A percentile compares a stretch with the other conserved stretches of the same genome.
phyloP scores from a whole-genome alignment of 2,888 invertebrate genomes.

The Coelinius sp. region DNA sequence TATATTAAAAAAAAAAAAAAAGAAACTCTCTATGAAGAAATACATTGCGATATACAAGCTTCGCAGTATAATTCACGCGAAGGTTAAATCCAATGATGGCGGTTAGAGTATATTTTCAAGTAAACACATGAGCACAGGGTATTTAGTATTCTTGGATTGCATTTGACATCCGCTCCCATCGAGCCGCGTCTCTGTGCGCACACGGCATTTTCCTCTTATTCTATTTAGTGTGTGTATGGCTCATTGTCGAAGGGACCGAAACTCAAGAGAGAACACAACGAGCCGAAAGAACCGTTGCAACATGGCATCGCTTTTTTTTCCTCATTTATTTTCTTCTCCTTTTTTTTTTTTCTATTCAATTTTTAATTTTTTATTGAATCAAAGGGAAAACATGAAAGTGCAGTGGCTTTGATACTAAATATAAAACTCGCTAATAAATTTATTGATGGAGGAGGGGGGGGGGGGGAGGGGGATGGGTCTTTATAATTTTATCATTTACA shows the following conservation, averaged over 20 bases:
- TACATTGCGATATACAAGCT: slow-evolving; percentile 9
- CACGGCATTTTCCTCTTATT: slow-evolving; percentile 46
- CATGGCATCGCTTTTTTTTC: background rate
- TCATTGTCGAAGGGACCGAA: slow-evolving; percentile 16
- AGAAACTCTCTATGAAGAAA: slow-evolving; percentile 9
- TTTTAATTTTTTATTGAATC: background rate
- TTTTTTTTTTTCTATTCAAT: background rate
- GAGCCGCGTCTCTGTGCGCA: slow-evolving; percentile 31
- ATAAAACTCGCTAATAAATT: slow-evolving; percentile 1
- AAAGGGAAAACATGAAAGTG: background rate
- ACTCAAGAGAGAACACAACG: background rate
- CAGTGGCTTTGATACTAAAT: background rate
- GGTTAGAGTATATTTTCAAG: slow-evolving; percentile 56
- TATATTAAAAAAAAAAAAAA: background rate
- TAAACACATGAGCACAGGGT: slow-evolving; percentile 56
- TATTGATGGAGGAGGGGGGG: background rate
- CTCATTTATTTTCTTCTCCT: background rate
- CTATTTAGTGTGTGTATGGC: slow-evolving; percentile 42
- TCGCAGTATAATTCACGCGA: slow-evolving; percentile 9
- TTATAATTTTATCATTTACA: background rate
- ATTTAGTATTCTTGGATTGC: slow-evolving; percentile 66
- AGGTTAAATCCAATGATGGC: slow-evolving; percentile 22
- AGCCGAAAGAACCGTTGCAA: slow-evolving; percentile 22
- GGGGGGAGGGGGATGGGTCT: background rate
- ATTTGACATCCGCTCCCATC: slow-evolving; percentile 63